Evolutionary conservation across 2,113 vertebrate genomes (phyloP), one percentile per base, ranked within the genome.

Genomic region (Epinephelus fuscoguttatus): DNA sequence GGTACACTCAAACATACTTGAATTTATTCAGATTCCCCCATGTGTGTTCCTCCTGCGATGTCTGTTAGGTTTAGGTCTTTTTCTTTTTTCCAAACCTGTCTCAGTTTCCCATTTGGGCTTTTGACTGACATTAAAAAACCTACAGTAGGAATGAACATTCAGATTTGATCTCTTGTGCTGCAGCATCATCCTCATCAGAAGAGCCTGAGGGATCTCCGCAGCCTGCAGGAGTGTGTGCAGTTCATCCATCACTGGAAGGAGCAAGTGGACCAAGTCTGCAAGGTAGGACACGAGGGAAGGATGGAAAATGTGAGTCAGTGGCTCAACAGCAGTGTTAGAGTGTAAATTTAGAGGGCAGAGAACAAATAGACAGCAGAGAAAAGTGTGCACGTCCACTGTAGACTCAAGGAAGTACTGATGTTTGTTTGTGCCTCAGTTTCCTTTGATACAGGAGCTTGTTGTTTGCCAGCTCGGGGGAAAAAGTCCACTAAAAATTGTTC

Each of bases 221-320:
- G 90, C 81, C 91, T 96, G 72, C 91, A 96, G 72, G 95, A 96
- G 81, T 96, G 95, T 61, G 90, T 96, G 40, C 75, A 82, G 70
- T 96, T 96, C 86, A 94, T 96, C 77, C 78, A 93, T 7, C 85
- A 87, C 86, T 96, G 95, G 95, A 95, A 94, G 73, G 70, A 93
- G 47, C 94, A 95, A 45, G 95, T 96, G 89, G 95, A 91, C 70
- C 87, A 92, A 73, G 92, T 96, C 40, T 95, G 94, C 73, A 95
- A 94, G 95, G 95, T 96, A 91, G 69, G 50, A 70, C 30, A 19
- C 5, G 2, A 60, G 6, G 21, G 27, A n/a, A 6, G 55, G 25
- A 53, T 3, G 6, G 53, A 25, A 11, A 19, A 30, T 6, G 18
- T 25, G 14, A 33, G 18, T 69, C 11, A 68, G 25, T 6, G 19